Conservation (phyloP, 2,113 vertebrate genomes). For the Perognathus longimembris region DNA sequence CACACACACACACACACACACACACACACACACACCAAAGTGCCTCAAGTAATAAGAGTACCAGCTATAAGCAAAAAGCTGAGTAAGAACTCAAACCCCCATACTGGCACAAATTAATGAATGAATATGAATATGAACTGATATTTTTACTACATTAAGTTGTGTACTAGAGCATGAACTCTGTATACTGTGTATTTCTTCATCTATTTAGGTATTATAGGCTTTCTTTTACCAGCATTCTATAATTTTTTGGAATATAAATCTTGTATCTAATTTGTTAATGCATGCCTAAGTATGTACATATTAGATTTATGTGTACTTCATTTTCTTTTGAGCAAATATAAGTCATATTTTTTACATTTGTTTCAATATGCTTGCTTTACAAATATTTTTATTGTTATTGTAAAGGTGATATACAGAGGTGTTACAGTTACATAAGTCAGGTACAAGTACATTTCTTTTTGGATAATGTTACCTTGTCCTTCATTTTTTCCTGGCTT, state of each 20-base stretch:
- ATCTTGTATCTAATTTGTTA: neutral
- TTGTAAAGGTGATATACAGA: too few relatives aligned
- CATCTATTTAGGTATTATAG: neutral
- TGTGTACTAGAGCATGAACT: conserved; percentile 1
- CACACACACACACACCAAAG: too few relatives aligned
- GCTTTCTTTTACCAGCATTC: conserved; percentile 36
- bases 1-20: too few relatives aligned
- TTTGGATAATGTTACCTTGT: too few relatives aligned
- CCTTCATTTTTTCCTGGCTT: too few relatives aligned
- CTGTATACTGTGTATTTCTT: neutral
- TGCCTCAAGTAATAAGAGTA: neutral
- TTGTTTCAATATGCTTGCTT: too few relatives aligned
- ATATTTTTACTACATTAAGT: neutral
- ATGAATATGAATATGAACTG: neutral
- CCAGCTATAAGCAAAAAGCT: too few relatives aligned
- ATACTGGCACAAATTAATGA: too few relatives aligned
- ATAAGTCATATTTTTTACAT: neutral
- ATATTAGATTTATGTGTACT: conserved; percentile 22
- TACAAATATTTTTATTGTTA: too few relatives aligned
- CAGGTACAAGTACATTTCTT: too few relatives aligned
- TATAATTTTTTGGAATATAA: conserved; percentile 39
- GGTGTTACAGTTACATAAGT: too few relatives aligned
- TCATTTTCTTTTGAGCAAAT: conserved; percentile 31
- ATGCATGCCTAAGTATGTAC: conserved; percentile 1
- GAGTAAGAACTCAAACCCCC: too few relatives aligned